Evolutionary conservation across 2,113 vertebrate genomes (phyloP).

Genomic region (Egretta garzetta): DNA sequence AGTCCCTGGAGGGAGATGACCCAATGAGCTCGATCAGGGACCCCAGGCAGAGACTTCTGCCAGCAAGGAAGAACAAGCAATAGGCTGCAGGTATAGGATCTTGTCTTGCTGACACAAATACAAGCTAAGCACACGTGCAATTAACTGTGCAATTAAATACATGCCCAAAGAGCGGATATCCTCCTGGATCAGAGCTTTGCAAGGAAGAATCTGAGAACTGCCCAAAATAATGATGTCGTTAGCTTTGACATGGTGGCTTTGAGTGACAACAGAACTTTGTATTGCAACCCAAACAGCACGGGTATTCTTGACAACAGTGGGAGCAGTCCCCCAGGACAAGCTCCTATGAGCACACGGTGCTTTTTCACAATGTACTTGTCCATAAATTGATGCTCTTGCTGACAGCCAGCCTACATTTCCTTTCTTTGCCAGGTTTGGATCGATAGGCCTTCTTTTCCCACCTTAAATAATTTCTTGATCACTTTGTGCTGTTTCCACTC

Average conservation of each 20-base stretch:
- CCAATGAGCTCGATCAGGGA: not conserved
- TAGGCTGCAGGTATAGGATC: not conserved
- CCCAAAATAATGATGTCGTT: not conserved
- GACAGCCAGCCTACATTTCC: not conserved
- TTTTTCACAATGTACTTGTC: not conserved
- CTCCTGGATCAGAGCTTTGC: not conserved
- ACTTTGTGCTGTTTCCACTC: not conserved
- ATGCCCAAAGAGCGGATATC: not conserved
- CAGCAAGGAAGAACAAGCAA: not conserved
- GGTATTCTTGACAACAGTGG: not conserved
- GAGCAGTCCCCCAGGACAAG: rapidly evolving
- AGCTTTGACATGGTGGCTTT: not conserved
- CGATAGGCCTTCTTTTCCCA: not conserved
- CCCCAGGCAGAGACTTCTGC: not conserved
- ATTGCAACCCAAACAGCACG: rapidly evolving
- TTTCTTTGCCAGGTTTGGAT: not conserved
- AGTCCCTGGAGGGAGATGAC: not conserved
- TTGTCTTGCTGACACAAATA: not conserved
- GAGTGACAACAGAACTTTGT: not conserved
- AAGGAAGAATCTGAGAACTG: not conserved
- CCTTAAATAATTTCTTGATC: not conserved
- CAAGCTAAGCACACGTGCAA: not conserved
- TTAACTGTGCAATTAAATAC: not conserved
- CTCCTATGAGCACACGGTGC: not conserved
- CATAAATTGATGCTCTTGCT: not conserved